Evolutionary conservation across 2,113 vertebrate genomes (phyloP).

Genomic region (Gasterosteus aculeatus): DNA sequence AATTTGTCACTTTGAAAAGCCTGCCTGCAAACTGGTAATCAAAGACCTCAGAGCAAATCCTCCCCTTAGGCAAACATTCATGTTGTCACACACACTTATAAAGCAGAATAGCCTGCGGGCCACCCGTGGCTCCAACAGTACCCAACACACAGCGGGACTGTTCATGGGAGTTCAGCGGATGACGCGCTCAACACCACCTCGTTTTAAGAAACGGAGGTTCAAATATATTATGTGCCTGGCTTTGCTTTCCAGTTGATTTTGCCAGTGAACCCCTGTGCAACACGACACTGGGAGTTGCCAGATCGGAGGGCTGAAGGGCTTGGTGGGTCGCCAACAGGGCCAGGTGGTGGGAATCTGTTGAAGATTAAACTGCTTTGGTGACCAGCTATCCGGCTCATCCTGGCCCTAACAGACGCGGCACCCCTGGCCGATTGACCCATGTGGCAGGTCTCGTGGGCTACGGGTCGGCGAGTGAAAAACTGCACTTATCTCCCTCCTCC

Average conservation of each 20-base stretch:
- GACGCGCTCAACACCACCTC: conserved; percentile 12
- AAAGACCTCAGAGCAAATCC: conserved; percentile 62
- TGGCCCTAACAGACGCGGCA: conserved; percentile 57
- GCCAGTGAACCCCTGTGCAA: conserved; percentile 29
- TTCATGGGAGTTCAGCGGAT: conserved; percentile 20
- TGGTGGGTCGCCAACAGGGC: conserved; percentile 67
- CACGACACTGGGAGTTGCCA: conserved; percentile 58
- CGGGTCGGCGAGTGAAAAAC: conserved; percentile 48
- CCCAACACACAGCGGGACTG: conserved; percentile 23
- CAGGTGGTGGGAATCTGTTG: conserved; percentile 77
- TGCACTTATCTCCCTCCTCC: conserved; percentile 26
- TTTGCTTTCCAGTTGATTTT: conserved; percentile 20
- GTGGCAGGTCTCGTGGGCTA: conserved; percentile 48
- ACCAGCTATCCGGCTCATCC: conserved; percentile 61
- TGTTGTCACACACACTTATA: conserved; percentile 51
- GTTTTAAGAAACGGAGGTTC: conserved; percentile 21
- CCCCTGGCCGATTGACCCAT: conserved; percentile 58
- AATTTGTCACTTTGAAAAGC: conserved; percentile 62
- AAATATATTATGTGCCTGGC: conserved; percentile 17
- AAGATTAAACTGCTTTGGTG: conserved; percentile 74
- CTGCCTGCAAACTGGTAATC: conserved; percentile 57
- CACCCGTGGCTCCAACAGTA: conserved; percentile 31
- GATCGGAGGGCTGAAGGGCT: conserved; percentile 52
- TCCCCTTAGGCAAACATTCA: conserved; percentile 58
- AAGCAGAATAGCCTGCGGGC: conserved; percentile 49